Evolutionary conservation across 2,888 invertebrate species (phyloP), one percentile per base, ranked within the genome.

Genomic region (Branchellion lobata): DNA sequence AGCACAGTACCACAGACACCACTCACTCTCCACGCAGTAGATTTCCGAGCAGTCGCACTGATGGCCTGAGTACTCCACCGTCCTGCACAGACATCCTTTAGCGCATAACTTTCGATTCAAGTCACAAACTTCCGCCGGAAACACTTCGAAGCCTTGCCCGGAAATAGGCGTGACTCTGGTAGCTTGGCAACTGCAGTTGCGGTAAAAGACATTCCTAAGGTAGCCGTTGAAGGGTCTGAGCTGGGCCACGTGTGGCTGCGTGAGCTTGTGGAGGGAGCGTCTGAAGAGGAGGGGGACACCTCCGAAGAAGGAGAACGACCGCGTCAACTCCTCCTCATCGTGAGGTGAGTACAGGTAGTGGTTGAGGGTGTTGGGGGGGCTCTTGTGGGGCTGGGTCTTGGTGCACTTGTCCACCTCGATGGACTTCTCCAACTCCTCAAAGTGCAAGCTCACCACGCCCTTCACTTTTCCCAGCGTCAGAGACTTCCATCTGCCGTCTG

Each of bases 401-500:
- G 14, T 57, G 61, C 61, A 57, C 61, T 57, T 57, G 2, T 80
- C 61, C 18, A 69, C 21, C 29, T 69, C 69, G 5, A 69, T 33
- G 2, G 34, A 11, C 69, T 69, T 69, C 33, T 33, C 34, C 14
- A 34, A 11, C 33, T 82, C 83, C 80, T 86, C 87, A n/a, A 86
- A 85, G 34, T 82, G 80, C 31, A 87, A 82, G 21, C 82, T 84
- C 8, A 86, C 85, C 82, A 86, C 85, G 84, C 85, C 84, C 24
- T 86, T 83, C 79, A 86, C 86, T 0, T 95, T 90, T 72, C 82
- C 82, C 83, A 94, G 91, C 89, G 93, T 92, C 82, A 95, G 93
- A 88, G 93, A 93, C 88, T 95, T 95, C 95, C 95, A 95, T 86
- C 93, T 93, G 36, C 93, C 94, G 88, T 95, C 95, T 86, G 94